Evolutionary conservation across 2,113 vertebrate species (phyloP).

Genomic region (Corvus hawaiiensis): DNA sequence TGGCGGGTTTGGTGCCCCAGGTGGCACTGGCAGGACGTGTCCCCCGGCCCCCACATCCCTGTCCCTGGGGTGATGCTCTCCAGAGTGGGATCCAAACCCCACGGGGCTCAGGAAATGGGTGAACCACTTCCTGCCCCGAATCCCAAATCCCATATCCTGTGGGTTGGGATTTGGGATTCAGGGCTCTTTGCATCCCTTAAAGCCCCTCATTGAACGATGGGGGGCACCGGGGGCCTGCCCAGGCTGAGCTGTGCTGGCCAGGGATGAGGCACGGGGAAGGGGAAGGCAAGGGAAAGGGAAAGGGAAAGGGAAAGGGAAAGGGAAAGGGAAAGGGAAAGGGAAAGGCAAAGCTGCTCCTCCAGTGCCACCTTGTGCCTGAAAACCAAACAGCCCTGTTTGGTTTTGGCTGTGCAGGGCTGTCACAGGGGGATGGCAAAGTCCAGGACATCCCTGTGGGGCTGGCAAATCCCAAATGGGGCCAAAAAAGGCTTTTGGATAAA

Average conservation of each 20-base stretch:
- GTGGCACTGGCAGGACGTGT: not conserved
- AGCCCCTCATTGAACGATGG: too few relatives aligned
- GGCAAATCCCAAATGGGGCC: not conserved
- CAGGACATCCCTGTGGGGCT: not conserved
- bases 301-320: not conserved
- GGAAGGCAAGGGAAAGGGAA: not conserved
- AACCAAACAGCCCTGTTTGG: not conserved
- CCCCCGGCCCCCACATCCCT: accelerated
- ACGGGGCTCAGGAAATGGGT: accelerated
- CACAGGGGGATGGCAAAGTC: not conserved
- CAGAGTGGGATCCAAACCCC: not conserved
- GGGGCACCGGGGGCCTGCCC: not conserved
- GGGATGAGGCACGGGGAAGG: accelerated
- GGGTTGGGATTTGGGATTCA: accelerated
- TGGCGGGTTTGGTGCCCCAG: not conserved
- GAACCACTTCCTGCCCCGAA: too few relatives aligned
- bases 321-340: too few relatives aligned
- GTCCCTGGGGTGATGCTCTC: not conserved
- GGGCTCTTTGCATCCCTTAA: not conserved
- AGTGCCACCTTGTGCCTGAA: conserved; percentile 43
- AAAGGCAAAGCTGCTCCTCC: not conserved
- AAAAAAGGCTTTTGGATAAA: not conserved
- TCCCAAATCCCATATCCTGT: too few relatives aligned
- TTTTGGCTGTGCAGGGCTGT: not conserved
- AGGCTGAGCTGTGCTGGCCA: not conserved